Conservation (phyloP, 1,140 invertebrate genomes). For the Cyphomyrmex costatus region DNA sequence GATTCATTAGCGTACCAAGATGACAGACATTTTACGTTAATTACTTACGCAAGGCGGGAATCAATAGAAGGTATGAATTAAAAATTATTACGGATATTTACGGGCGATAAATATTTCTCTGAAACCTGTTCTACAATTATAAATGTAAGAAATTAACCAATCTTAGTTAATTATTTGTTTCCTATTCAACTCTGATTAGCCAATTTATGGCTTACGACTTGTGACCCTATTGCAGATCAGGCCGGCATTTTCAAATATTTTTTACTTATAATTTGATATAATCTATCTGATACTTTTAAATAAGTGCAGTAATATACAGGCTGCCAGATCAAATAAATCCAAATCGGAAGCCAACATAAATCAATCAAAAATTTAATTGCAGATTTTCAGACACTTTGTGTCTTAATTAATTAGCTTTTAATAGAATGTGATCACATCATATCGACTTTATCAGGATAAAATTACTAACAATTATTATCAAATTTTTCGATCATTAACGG, state of each 20-base stretch:
- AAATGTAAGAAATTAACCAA: too few species aligned
- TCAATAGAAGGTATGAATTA: not conserved
- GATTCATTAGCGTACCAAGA: not conserved
- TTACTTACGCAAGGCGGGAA: not conserved
- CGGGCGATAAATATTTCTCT: not conserved
- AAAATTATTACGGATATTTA: not conserved
- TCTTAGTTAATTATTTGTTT: too few species aligned
- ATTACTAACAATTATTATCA: not conserved
- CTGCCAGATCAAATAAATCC: not conserved
- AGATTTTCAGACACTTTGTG: not conserved
- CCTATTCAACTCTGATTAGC: too few species aligned
- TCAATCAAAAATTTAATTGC: not conserved
- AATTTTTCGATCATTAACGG: not conserved
- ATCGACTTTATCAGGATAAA: not conserved
- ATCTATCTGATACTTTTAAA: not conserved
- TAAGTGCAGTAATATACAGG: not conserved
- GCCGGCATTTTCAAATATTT: not conserved
- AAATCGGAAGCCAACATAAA: not conserved
- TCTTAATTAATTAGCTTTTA: conserved; percentile 1
- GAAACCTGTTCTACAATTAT: too few species aligned
- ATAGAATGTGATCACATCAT: not conserved
- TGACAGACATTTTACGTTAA: not conserved
- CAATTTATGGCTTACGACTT: too few species aligned
- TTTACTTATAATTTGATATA: not conserved
- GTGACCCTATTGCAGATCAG: too few species aligned